Evolutionary conservation across 1,140 invertebrate genomes (phyloP).

Genomic region (Drosophila orosa): DNA sequence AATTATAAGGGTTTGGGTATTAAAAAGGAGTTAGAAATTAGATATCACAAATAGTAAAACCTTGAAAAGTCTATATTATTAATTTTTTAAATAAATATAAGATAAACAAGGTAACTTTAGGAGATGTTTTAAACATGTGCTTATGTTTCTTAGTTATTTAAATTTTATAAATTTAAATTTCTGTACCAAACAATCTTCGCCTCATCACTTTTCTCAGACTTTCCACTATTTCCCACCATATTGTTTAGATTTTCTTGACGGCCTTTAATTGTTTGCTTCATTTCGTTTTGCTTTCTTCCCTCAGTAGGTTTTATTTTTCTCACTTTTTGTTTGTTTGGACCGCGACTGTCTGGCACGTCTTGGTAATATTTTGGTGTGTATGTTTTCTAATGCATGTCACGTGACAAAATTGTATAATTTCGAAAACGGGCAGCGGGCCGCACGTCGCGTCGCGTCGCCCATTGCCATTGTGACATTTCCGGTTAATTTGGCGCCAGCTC

Average conservation of each 20-base stretch:
- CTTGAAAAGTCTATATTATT: background rate
- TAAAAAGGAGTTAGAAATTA: background rate
- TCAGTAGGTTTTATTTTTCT: slow-evolving; percentile 13
- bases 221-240: slow-evolving; percentile 19
- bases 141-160: background rate
- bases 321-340: slow-evolving; percentile 33
- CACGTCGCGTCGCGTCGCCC: slow-evolving; percentile 70
- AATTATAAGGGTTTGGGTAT: background rate
- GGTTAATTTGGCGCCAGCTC: slow-evolving; percentile 81
- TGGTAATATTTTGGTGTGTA: slow-evolving; percentile 44
- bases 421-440: slow-evolving; percentile 75
- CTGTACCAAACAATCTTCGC: slow-evolving; percentile 15
- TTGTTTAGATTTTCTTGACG: slow-evolving; percentile 58
- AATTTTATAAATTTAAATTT: too few species aligned
- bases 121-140: background rate
- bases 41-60: background rate
- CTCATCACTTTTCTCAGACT: slow-evolving; percentile 12
- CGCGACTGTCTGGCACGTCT: slow-evolving; percentile 63
- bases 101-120: background rate
- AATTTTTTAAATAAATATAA: background rate
- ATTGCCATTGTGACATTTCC: slow-evolving; percentile 82
- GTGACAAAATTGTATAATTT: slow-evolving; percentile 83
- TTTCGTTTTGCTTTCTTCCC: slow-evolving; percentile 28
- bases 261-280: slow-evolving; percentile 73
- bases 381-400: slow-evolving; percentile 78